Conservation (phyloP, 2,888 invertebrate genomes). For the Pteria penguin region DNA sequence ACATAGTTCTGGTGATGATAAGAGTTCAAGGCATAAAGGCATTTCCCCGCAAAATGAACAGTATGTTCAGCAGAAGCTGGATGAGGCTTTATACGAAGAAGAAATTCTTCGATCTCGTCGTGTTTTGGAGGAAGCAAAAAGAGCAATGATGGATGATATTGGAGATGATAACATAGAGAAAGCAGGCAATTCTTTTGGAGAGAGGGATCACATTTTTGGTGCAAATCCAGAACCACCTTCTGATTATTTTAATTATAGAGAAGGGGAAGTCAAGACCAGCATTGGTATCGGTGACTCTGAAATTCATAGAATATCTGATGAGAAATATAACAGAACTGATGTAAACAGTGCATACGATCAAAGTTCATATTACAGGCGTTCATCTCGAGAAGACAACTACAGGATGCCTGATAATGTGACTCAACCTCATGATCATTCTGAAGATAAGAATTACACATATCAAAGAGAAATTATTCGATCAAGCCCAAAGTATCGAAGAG, state of each 20-base stretch:
- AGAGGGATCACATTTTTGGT: neutral
- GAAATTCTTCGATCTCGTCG: slow-evolving; percentile 4
- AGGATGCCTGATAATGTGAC: neutral
- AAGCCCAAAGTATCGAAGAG: neutral
- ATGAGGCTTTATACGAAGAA: slow-evolving; percentile 13
- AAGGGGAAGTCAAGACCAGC: neutral
- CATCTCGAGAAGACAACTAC: no score
- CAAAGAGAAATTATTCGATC: no score
- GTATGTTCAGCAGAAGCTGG: neutral
- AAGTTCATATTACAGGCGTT: neutral
- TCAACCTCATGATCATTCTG: neutral
- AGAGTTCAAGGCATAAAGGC: neutral
- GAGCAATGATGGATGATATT: neutral
- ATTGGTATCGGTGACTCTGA: neutral
- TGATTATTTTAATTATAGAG: neutral
- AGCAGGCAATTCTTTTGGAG: neutral
- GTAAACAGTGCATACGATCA: neutral
- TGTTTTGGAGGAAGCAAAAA: slow-evolving; percentile 15
- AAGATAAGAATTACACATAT: no score
- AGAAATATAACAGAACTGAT: neutral
- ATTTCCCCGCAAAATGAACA: neutral
- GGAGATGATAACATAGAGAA: neutral
- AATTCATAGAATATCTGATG: neutral
- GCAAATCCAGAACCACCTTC: neutral
- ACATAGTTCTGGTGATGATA: slow-evolving; percentile 9